These are phyloP conservation scores for Suncus etruscus DNA, from an alignment of 2,113 vertebrate genomes.

Conservation along the genomic window DNA sequence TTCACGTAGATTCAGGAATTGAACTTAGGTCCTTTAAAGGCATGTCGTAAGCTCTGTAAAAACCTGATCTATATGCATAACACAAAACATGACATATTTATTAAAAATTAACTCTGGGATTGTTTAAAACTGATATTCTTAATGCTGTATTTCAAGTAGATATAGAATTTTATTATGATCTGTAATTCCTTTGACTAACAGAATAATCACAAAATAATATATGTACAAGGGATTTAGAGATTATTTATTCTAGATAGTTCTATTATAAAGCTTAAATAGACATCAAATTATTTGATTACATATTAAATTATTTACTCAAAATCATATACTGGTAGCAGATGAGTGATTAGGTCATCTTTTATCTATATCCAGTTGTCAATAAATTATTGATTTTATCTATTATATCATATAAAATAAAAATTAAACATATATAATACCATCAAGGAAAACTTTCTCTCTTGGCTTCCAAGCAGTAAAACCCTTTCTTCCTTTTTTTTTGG, in stretches of 20 bases:
- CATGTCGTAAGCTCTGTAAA: too few species aligned
- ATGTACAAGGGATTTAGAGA: not conserved
- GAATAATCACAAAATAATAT: constrained; percentile 23
- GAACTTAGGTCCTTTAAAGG: too few species aligned
- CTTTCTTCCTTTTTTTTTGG: too few species aligned
- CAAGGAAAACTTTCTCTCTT: not conserved
- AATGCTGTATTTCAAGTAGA: not conserved
- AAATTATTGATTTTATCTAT: not conserved
- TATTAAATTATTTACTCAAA: not conserved
- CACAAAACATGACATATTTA: constrained; percentile 1
- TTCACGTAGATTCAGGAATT: too few species aligned
- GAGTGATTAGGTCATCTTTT: not conserved
- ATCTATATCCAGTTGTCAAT: constrained; percentile 7
- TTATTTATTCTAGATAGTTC: constrained; percentile 36
- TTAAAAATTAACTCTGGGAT: not conserved
- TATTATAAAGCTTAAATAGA: too few species aligned
- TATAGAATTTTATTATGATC: not conserved
- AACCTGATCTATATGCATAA: too few species aligned
- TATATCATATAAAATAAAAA: not conserved
- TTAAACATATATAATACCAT: too few species aligned
- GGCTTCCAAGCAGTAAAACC: not conserved
- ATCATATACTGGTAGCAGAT: not conserved
- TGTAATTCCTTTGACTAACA: constrained; percentile 10
- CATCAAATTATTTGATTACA: too few species aligned
- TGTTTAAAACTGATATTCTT: constrained; percentile 5